Conservation (phyloP, 2,113 vertebrate genomes). For the Bubalus kerabau region DNA sequence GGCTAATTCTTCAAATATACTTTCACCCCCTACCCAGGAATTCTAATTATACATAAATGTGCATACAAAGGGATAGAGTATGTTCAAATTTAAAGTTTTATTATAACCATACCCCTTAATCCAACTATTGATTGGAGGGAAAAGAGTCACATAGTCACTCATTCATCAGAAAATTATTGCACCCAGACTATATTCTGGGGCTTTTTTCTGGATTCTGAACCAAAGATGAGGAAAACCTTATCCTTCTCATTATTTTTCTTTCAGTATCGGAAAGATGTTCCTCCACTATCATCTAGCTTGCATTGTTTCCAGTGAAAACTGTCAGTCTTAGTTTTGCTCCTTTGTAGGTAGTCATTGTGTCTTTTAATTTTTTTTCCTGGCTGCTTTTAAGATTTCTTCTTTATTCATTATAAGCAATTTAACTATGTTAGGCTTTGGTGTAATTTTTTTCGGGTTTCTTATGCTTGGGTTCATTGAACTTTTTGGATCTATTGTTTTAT, state of each 20-base stretch:
- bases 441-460: background rate
- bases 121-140: background rate
- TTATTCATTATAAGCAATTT: background rate
- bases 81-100: background rate
- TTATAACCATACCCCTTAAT: background rate
- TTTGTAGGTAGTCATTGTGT: background rate
- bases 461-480: background rate
- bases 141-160: background rate
- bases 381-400: background rate
- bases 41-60: background rate
- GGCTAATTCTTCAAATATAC: background rate
- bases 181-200: background rate
- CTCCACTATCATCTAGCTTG: background rate
- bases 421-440: background rate
- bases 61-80: background rate
- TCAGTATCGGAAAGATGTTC: background rate
- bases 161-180: background rate
- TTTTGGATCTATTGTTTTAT: background rate
- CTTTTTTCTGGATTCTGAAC: background rate
- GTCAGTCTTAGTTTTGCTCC: background rate
- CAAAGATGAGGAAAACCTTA: background rate
- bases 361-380: no score
- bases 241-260: background rate
- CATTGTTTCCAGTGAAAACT: background rate
- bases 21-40: background rate